phyloP scores from a whole-genome alignment of 1,140 invertebrate genomes.

The Pseudomyrmex pallidus region DNA sequence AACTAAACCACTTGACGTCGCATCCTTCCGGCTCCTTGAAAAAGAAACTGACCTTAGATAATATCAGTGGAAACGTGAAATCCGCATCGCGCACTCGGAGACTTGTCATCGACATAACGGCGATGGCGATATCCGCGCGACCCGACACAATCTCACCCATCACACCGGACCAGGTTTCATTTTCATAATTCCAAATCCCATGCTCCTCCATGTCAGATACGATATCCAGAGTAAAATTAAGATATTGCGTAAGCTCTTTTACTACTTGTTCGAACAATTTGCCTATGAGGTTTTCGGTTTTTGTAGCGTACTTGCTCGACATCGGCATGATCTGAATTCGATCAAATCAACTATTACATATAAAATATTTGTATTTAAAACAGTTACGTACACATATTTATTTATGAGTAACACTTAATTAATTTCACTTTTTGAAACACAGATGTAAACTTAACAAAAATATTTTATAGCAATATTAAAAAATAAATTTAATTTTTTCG shows the following conservation, averaged over 20 bases:
- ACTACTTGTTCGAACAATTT: neutral
- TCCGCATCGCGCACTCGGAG: conserved; percentile 68
- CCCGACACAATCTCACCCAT: conserved; percentile 25
- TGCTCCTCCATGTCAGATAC: neutral
- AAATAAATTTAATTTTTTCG: too few species aligned
- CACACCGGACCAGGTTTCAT: conserved; percentile 55
- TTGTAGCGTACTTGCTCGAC: too few species aligned
- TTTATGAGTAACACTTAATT: too few species aligned
- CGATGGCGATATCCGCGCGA: conserved; percentile 53
- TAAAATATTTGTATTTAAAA: too few species aligned
- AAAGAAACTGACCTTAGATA: conserved; percentile 58
- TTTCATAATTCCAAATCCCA: conserved; percentile 23
- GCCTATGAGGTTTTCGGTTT: neutral
- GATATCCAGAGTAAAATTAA: conserved; percentile 59
- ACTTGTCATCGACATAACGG: conserved; percentile 70
- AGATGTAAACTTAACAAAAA: too few species aligned
- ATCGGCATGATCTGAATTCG: neutral
- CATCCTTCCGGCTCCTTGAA: conserved; percentile 63
- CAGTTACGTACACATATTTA: too few species aligned
- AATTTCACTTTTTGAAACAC: too few species aligned
- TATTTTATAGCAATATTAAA: too few species aligned
- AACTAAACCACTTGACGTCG: conserved; percentile 71
- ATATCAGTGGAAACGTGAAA: conserved; percentile 71
- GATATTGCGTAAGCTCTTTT: neutral
- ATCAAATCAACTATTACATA: neutral